These are phyloP conservation scores for Echeneis naucrates DNA, from an alignment of 2,797 vertebrate species.

Conservation along the genomic window DNA sequence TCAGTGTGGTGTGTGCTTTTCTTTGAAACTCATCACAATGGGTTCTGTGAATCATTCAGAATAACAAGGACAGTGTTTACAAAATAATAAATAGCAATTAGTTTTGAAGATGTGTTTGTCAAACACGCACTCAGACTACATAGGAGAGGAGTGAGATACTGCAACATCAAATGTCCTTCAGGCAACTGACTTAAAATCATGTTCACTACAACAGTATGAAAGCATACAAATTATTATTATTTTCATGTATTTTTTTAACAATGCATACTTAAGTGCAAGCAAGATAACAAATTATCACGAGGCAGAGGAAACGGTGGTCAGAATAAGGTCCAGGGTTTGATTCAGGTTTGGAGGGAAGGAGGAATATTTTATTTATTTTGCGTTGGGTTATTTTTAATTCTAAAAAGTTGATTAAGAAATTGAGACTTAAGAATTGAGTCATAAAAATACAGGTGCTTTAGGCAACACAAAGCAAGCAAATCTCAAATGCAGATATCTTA, in stretches of 20 bases:
- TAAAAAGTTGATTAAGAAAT: too few species aligned
- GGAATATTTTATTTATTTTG: too few species aligned
- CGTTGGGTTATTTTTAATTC: too few species aligned
- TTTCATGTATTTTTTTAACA: not conserved
- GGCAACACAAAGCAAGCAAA: too few species aligned
- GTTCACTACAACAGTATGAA: not conserved
- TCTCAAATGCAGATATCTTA: too few species aligned
- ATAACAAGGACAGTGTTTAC: not conserved
- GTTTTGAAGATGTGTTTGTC: not conserved
- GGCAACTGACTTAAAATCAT: not conserved
- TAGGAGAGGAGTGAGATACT: not conserved
- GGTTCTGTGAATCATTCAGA: conserved; percentile 2
- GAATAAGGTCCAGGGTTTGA: too few species aligned
- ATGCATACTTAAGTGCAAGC: not conserved
- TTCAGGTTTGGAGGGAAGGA: too few species aligned
- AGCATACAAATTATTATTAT: not conserved
- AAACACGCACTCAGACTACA: not conserved
- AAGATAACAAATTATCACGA: not conserved
- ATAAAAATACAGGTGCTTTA: too few species aligned
- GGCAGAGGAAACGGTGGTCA: not conserved
- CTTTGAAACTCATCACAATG: not conserved
- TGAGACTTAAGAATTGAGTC: too few species aligned
- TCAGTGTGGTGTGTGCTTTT: too few species aligned
- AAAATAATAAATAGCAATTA: not conserved
- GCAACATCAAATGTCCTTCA: not conserved